phyloP scores from a whole-genome alignment of 2,888 invertebrate species.

The Cryptus viduatorius region DNA sequence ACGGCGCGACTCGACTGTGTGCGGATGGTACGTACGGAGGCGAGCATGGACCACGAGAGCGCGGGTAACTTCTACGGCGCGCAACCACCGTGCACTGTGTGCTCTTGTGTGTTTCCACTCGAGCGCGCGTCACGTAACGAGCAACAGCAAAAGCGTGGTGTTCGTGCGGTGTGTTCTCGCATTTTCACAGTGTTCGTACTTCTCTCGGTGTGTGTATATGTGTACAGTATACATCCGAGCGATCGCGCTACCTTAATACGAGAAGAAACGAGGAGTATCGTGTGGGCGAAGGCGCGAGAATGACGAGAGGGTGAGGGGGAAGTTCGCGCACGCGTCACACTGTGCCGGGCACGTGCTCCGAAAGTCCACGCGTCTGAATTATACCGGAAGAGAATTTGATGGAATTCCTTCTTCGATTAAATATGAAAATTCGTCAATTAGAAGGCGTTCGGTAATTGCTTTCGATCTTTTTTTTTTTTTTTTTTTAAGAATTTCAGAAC shows the following conservation, averaged over 20 bases:
- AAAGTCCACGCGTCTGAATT: constrained; percentile 33
- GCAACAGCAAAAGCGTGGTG: constrained; percentile 32
- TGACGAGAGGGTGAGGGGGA: constrained; percentile 12
- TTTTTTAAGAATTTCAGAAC: not conserved
- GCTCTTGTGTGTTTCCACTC: constrained; percentile 46
- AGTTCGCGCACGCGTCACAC: constrained; percentile 46
- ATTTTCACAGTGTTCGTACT: constrained; percentile 33
- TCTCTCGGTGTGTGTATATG: not conserved
- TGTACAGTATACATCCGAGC: not conserved
- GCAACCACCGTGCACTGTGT: constrained; percentile 58
- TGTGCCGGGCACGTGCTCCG: constrained; percentile 49
- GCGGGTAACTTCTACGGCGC: constrained; percentile 37
- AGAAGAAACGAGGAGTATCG: constrained; percentile 19
- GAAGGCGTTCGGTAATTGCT: not conserved
- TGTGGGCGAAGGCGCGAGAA: constrained; percentile 43
- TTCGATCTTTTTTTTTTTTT: not conserved
- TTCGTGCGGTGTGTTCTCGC: constrained; percentile 38
- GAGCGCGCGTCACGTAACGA: constrained; percentile 51
- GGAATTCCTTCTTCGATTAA: not conserved
- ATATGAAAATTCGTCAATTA: not conserved
- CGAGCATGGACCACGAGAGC: constrained; percentile 39
- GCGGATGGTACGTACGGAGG: constrained; percentile 36
- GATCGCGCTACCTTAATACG: constrained; percentile 33
- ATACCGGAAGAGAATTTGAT: constrained; percentile 19
- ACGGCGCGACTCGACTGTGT: constrained; percentile 46